Evolutionary conservation across 2,888 invertebrate genomes (phyloP).

Genomic region (Acleris emargana): DNA sequence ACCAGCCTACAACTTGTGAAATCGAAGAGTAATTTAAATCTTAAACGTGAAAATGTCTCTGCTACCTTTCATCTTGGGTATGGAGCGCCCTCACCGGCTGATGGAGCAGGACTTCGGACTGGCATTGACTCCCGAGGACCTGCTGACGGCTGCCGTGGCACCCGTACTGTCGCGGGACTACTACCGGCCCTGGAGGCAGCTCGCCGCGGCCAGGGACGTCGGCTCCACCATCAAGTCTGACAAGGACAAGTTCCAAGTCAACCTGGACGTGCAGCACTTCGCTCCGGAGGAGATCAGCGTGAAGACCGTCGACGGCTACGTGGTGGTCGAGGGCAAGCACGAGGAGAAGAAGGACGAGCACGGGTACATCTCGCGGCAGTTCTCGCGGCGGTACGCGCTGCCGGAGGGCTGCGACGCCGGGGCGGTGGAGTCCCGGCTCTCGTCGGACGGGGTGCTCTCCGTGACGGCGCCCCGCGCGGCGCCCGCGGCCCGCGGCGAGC

Average conservation of each 20-base stretch:
- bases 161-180: conserved; percentile 60
- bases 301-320: conserved; percentile 86
- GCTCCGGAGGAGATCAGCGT: conserved; percentile 88
- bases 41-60: conserved; percentile 31
- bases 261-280: conserved; percentile 89
- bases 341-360: conserved; percentile 89
- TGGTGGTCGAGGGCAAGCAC: conserved; percentile 89
- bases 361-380: conserved; percentile 88
- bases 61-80: conserved; percentile 17
- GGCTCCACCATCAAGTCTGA: conserved; percentile 77
- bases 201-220: conserved; percentile 67
- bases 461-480: conserved; percentile 83
- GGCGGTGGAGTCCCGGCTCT: conserved; percentile 87
- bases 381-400: conserved; percentile 87
- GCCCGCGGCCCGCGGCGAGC: conserved; percentile 62
- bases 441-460: conserved; percentile 89
- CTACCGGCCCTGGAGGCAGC: conserved; percentile 64
- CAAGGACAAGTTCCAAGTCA: conserved; percentile 84
- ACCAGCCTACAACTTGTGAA: background rate
- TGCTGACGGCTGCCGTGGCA: conserved; percentile 55
- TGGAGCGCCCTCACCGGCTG: conserved; percentile 59
- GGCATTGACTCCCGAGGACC: conserved; percentile 67
- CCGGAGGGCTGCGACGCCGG: conserved; percentile 88
- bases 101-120: conserved; percentile 75
- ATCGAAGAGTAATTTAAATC: background rate